Base-by-base conservation (phyloP, 2,888 invertebrate species). In the Mycalesis mineus region DNA sequence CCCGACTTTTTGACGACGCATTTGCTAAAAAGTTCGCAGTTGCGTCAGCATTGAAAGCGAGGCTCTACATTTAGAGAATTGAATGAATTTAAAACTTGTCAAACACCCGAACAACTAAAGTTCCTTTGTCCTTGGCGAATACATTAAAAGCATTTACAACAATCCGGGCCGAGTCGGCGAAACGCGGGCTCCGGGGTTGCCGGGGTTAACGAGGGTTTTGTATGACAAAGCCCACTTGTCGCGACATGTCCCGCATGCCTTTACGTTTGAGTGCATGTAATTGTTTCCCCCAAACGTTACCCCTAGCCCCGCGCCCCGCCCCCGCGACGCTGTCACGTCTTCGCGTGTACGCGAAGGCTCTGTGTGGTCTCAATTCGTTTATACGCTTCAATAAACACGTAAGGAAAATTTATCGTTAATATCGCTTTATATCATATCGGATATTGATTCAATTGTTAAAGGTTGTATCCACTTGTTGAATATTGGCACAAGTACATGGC, bases 201-300 rank as follows among this genome's bases (percentile, higher is more conserved):
- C 22, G 11, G 47, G 47, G 47, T 40, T 51, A 59, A 59, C 55
- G 58, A 55, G 52, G 56, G 51, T 60, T 62, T 61, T 59, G 58
- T 62, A 61, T 56, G 41, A 60, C 50, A 44, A 57, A 54, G 39
- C n/a, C 41, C 49, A 61, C 62, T 61, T 68, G 51, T 60, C 60
- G 55, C 47, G 53, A 14, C 39, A 36, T 36, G 48, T 39, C 58
- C 62, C 63, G 62, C 62, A 60, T 62, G 57, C 55, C 55, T 58
- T 62, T 62, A 68, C 65, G 60, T 64, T 65, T 59, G 54, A 64
- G 61, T 52, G 62, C 56, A 54, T 63, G 42, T 41, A 55, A 51
- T 56, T 48, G 49, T 49, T 47, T n/a, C 47, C 47, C 39, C 52
- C 31, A 42, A 52, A 50, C 65, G 56, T 2, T 9, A 17, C 2